A percentile compares a stretch with the other conserved stretches of the same genome.
These are phyloP conservation scores for Serinus canaria DNA, from an alignment of 2,113 vertebrate species.

Conservation along the genomic window DNA sequence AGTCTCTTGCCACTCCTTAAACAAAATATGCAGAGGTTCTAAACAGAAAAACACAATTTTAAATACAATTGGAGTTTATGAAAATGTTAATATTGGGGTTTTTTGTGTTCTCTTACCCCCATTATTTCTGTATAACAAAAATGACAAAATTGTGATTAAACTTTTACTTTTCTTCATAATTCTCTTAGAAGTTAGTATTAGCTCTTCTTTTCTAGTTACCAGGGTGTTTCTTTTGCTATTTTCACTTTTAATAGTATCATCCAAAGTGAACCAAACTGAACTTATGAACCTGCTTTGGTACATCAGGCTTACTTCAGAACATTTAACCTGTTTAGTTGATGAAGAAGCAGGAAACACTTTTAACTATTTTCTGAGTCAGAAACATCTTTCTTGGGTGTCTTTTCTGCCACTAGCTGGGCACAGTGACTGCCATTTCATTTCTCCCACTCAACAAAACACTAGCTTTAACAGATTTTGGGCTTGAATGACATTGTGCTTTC, in stretches of 20 bases:
- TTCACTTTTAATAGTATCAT: background rate
- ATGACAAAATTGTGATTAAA: background rate
- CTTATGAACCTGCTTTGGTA: background rate
- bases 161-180: background rate
- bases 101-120: background rate
- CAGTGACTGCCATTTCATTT: background rate
- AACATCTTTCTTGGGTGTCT: background rate
- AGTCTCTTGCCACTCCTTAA: background rate
- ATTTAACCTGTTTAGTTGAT: background rate
- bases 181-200: background rate
- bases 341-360: background rate
- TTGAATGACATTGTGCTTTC: background rate
- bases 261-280: background rate
- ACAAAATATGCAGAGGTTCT: background rate
- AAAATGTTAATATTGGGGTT: background rate
- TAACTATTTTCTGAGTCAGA: background rate
- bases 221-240: accelerated
- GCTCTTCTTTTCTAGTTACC: background rate
- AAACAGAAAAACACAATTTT: background rate
- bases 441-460: background rate
- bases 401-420: background rate
- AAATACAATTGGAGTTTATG: background rate
- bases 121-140: background rate
- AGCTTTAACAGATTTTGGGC: background rate
- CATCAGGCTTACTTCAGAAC: background rate